Percentiles rank a stretch among this genome's conserved stretches.
Evolutionary conservation across 2,797 vertebrate genomes (phyloP).

Genomic region (Remorina albescens): DNA sequence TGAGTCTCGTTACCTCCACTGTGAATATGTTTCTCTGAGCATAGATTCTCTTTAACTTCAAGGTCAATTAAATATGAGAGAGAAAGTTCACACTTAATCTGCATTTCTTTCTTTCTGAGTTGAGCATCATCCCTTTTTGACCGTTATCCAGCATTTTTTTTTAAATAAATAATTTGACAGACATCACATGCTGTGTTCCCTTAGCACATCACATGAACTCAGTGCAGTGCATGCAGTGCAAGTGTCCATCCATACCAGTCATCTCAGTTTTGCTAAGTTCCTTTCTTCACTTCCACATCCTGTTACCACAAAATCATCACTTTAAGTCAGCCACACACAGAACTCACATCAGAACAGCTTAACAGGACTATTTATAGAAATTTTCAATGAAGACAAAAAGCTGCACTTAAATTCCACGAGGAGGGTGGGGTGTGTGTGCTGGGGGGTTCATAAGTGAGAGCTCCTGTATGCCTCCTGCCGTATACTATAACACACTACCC

Average conservation of each 20-base stretch:
- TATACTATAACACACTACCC: conserved; percentile 66
- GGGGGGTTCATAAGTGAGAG: conserved; percentile 40
- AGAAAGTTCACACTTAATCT: background rate
- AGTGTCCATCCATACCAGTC: conserved; percentile 12
- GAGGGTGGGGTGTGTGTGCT: conserved; percentile 36
- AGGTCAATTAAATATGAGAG: conserved; percentile 7
- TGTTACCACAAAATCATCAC: conserved; percentile 12
- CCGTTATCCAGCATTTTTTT: conserved; percentile 14
- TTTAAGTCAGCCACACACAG: conserved; percentile 31
- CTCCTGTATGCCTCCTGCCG: conserved; percentile 69
- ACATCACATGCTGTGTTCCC: conserved; percentile 63
- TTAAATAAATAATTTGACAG: conserved; percentile 34
- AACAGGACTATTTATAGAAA: conserved; percentile 57
- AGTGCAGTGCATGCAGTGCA: conserved; percentile 13
- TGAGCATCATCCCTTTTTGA: background rate
- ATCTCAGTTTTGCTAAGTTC: conserved; percentile 39
- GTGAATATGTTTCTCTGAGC: conserved; percentile 18
- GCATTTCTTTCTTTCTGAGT: conserved; percentile 17
- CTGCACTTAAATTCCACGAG: conserved; percentile 49
- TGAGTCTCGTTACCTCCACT: conserved; percentile 11
- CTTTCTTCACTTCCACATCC: conserved; percentile 50
- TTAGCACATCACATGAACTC: conserved; percentile 59
- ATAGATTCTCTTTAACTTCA: background rate
- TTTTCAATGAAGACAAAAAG: conserved; percentile 58
- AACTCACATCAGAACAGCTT: conserved; percentile 53